Percentiles rank a stretch among this genome's conserved stretches.
Evolutionary conservation across 1,140 invertebrate genomes (phyloP).

Genomic region (Scaptomyza graminum): DNA sequence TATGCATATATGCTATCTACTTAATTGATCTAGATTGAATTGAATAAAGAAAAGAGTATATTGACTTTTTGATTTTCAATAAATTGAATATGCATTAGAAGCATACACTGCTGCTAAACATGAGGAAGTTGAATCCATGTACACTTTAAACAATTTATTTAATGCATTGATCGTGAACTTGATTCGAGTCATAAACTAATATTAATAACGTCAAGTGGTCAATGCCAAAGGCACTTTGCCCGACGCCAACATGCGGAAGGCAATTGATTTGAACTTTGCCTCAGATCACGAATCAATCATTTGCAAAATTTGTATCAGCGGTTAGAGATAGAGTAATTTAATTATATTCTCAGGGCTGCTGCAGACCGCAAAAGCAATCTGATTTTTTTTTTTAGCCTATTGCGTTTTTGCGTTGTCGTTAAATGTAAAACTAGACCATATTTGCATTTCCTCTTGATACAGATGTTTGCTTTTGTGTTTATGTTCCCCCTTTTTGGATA

Average conservation of each 20-base stretch:
- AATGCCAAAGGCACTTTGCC: slow-evolving; percentile 16
- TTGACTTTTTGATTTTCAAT: background rate
- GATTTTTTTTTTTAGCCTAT: too few species aligned
- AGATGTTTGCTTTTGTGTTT: slow-evolving; percentile 1
- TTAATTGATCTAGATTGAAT: background rate
- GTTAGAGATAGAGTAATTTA: slow-evolving; percentile 26
- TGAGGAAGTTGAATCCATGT: too few species aligned
- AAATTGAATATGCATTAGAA: too few species aligned
- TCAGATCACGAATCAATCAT: slow-evolving; percentile 45
- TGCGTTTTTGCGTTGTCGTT: slow-evolving; percentile 7
- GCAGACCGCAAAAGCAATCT: slow-evolving; percentile 16
- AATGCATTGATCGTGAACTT: slow-evolving; percentile 19
- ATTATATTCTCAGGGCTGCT: slow-evolving; percentile 33
- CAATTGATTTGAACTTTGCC: slow-evolving; percentile 46
- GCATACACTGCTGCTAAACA: too few species aligned
- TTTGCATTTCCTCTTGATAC: background rate
- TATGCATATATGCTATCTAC: slow-evolving; percentile 1
- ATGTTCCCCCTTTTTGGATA: background rate
- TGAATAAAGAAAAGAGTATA: background rate
- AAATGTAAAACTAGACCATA: slow-evolving; percentile 41
- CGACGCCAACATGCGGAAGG: slow-evolving; percentile 13
- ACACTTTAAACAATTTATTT: background rate
- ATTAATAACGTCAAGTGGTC: background rate
- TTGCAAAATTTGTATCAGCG: slow-evolving; percentile 13
- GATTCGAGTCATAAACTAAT: background rate